Evolutionary conservation across 2,113 vertebrate genomes (phyloP).

Genomic region (Python bivittatus): DNA sequence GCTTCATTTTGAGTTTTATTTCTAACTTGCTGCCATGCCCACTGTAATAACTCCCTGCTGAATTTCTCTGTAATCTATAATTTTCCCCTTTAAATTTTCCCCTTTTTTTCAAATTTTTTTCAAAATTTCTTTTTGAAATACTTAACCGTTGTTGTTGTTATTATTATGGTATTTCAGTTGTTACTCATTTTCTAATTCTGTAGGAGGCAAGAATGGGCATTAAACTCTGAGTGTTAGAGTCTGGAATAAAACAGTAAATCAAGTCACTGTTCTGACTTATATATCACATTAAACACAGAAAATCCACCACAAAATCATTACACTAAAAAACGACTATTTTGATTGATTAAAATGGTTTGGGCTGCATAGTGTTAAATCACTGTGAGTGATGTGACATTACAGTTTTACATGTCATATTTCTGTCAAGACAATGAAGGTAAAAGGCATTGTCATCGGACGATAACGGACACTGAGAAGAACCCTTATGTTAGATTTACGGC

Average conservation of each 20-base stretch:
- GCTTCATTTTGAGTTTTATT: neutral
- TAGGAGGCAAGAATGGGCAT: slow-evolving; percentile 73
- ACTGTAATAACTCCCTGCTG: neutral
- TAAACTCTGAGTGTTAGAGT: slow-evolving; percentile 70
- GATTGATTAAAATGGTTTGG: slow-evolving; percentile 97
- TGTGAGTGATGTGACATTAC: slow-evolving; percentile 95
- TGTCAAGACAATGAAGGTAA: slow-evolving; percentile 94
- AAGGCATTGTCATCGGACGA: slow-evolving; percentile 91
- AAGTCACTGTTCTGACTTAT: slow-evolving; percentile 83
- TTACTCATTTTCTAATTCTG: slow-evolving; percentile 81
- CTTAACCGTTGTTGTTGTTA: no score
- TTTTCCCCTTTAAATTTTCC: no score
- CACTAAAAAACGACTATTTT: slow-evolving; percentile 88
- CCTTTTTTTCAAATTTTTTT: no score
- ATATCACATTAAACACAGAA: slow-evolving; percentile 87
- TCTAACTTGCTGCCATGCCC: neutral
- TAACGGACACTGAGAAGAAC: slow-evolving; percentile 92
- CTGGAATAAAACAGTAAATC: slow-evolving; percentile 85
- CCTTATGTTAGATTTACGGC: slow-evolving; percentile 90
- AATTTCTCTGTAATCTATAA: neutral
- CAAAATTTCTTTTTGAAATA: no score
- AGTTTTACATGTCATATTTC: slow-evolving; percentile 97
- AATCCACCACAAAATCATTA: slow-evolving; percentile 92
- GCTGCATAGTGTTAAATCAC: slow-evolving; percentile 93
- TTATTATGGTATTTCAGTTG: slow-evolving; percentile 40